Percentiles rank a stretch among this genome's conserved stretches.
These are phyloP conservation scores for Prunella strophiata DNA, from an alignment of 2,797 vertebrate species.

Conservation along the genomic window DNA sequence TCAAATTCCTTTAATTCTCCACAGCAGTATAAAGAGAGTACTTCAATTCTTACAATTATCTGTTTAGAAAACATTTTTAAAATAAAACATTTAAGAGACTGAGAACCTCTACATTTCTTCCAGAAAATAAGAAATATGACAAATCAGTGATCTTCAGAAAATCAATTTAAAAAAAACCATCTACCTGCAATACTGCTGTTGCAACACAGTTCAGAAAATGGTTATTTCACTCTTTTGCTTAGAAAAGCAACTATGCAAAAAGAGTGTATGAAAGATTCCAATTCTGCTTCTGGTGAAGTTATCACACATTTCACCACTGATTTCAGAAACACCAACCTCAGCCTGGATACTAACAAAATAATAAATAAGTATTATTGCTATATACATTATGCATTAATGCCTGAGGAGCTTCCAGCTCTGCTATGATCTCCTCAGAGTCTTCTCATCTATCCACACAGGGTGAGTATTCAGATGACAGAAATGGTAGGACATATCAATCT, in stretches of 20 bases:
- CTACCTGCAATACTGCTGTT: background rate
- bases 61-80: background rate
- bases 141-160: background rate
- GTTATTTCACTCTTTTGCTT: background rate
- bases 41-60: background rate
- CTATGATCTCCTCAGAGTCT: background rate
- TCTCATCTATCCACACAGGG: background rate
- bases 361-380: background rate
- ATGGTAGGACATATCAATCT: background rate
- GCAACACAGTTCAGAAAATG: background rate
- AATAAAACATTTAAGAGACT: background rate
- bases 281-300: background rate
- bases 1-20: background rate
- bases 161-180: background rate
- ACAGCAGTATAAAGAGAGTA: background rate
- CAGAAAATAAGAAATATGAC: background rate
- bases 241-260: background rate
- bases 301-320: background rate
- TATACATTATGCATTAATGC: background rate
- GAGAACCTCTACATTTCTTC: background rate
- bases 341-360: background rate
- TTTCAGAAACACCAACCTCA: background rate
- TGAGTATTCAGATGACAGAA: background rate
- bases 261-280: background rate
- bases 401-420: background rate